Conservation (phyloP, 2,888 invertebrate species). For the Athrips mouffetella region DNA sequence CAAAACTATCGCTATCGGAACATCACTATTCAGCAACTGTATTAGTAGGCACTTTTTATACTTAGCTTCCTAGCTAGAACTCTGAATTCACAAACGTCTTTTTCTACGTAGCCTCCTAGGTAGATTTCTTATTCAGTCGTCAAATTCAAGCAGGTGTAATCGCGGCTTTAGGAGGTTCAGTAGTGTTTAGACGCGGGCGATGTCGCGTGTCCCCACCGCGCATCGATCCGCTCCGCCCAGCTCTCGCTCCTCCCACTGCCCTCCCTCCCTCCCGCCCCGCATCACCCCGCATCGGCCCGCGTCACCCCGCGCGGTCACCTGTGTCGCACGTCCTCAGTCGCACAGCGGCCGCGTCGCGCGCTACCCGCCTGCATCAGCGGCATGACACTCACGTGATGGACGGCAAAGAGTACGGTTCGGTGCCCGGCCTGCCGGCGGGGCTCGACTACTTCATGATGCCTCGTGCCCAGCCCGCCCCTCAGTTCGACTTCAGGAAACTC, state of each 20-base stretch:
- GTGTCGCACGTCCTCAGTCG: constrained; percentile 79
- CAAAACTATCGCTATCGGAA: no score
- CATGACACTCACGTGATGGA: constrained; percentile 75
- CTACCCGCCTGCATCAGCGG: constrained; percentile 66
- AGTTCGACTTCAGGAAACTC: constrained; percentile 90
- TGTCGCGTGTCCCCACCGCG: constrained; percentile 74
- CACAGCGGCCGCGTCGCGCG: constrained; percentile 79
- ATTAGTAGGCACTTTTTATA: no score
- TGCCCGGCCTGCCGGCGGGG: constrained; percentile 70
- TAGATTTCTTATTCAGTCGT: no score
- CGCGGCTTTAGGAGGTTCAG: constrained; percentile 57
- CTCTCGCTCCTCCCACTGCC: constrained; percentile 70
- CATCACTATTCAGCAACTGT: no score
- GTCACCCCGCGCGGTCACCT: constrained; percentile 74
- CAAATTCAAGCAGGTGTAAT: no score
- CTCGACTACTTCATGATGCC: constrained; percentile 76
- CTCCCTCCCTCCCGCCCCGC: constrained; percentile 37
- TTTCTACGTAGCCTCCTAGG: no score
- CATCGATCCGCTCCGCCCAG: constrained; percentile 78
- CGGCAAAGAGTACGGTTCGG: constrained; percentile 70
- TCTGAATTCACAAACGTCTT: no score
- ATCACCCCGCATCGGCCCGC: constrained; percentile 33
- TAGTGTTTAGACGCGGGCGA: constrained; percentile 52
- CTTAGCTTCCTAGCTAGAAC: no score
- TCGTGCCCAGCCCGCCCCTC: constrained; percentile 89